Conservation (phyloP, 2,797 vertebrate species). For the Sarcoramphus papa region DNA sequence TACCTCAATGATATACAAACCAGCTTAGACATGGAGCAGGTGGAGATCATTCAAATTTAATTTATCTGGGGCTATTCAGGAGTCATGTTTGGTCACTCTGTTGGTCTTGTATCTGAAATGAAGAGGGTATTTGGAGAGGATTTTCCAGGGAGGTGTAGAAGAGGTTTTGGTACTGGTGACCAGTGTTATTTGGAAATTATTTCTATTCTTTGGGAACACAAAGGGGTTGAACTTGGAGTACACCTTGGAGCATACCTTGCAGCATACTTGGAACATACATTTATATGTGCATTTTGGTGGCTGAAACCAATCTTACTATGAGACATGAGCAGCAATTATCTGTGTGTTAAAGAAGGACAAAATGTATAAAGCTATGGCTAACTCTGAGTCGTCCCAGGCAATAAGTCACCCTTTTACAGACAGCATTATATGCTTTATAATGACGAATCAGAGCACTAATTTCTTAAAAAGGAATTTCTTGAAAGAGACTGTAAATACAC, state of each 20-base stretch:
- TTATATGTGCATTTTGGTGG: not conserved
- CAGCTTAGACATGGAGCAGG: not conserved
- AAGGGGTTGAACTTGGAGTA: not conserved
- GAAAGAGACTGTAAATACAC: not conserved
- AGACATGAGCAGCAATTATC: not conserved
- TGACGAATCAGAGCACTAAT: not conserved
- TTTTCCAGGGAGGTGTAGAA: not conserved
- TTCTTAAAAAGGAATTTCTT: not conserved
- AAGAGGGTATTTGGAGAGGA: not conserved
- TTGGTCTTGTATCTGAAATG: not conserved
- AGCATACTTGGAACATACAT: no score
- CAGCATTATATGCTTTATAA: not conserved
- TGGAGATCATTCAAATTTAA: not conserved
- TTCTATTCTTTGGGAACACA: not conserved
- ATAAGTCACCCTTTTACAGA: not conserved
- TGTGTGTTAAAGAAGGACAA: not conserved
- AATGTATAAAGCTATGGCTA: not conserved
- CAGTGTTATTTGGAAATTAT: not conserved
- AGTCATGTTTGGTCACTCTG: not conserved
- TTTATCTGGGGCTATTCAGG: not conserved
- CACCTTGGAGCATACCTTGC: no score
- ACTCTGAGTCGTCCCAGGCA: not conserved
- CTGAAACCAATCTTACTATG: not conserved
- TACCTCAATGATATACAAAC: not conserved
- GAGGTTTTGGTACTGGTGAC: not conserved